These are phyloP conservation scores for Drosophila repletoides DNA, from an alignment of 1,140 invertebrate species.

Conservation along the genomic window DNA sequence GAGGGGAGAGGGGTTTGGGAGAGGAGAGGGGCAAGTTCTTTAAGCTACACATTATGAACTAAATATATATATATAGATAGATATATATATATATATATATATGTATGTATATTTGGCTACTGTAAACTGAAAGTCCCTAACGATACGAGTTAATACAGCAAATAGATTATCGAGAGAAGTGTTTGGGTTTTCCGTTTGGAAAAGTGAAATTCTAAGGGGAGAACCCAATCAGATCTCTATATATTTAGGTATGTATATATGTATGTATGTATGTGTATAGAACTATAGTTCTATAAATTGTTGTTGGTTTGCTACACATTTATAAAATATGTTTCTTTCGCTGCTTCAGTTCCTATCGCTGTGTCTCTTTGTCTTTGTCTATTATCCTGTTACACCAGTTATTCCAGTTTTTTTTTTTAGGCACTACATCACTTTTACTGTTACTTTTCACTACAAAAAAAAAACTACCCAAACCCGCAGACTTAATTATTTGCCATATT, in stretches of 20 bases:
- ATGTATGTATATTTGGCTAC: no score
- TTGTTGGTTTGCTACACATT: constrained; percentile 51
- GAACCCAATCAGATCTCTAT: no score
- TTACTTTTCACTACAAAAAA: constrained; percentile 26
- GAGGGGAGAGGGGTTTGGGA: not conserved
- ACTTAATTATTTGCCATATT: not conserved
- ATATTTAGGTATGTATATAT: not conserved
- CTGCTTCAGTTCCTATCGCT: constrained; percentile 8
- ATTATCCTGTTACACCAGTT: not conserved
- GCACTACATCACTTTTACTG: constrained; percentile 63
- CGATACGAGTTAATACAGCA: not conserved
- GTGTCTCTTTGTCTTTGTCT: not conserved
- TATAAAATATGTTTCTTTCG: constrained; percentile 66
- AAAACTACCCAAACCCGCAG: constrained; percentile 23
- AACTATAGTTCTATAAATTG: not conserved
- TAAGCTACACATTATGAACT: no score
- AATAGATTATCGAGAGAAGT: not conserved
- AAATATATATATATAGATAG: no score
- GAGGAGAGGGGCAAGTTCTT: no score
- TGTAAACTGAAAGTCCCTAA: not conserved
- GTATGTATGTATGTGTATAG: not conserved
- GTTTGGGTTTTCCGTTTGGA: no score
- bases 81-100: no score
- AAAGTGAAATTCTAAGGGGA: no score
- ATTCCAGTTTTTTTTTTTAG: constrained; percentile 45